A percentile compares a stretch with the other conserved stretches of the same genome.
phyloP scores from a whole-genome alignment of 1,140 invertebrate species.

The Galleria mellonella region DNA sequence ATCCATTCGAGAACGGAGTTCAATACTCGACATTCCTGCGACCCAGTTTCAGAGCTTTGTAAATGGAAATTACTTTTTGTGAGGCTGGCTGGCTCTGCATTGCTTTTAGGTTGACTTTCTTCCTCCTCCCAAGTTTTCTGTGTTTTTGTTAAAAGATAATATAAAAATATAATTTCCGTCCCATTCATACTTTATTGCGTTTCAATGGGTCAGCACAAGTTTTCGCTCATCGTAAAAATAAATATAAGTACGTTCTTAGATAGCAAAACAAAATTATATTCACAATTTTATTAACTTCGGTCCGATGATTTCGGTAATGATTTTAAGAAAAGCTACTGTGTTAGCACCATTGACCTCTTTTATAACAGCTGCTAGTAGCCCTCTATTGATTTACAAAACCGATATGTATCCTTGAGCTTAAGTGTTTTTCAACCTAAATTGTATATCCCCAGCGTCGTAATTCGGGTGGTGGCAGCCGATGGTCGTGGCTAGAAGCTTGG shows the following conservation, averaged over 20 bases:
- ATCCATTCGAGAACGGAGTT: conserved; percentile 6
- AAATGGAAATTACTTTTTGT: conserved; percentile 16
- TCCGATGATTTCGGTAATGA: no score
- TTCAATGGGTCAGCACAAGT: conserved; percentile 1
- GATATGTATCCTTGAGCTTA: no score
- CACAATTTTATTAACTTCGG: no score
- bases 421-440: no score
- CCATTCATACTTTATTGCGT: not conserved
- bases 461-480: conserved; percentile 70
- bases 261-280: no score
- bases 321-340: no score
- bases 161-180: conserved; percentile 10
- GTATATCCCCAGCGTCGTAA: conserved; percentile 77
- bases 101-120: conserved; percentile 4
- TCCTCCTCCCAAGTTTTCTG: conserved; percentile 1
- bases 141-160: conserved; percentile 9
- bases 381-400: no score
- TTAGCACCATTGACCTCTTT: no score
- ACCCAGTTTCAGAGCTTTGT: conserved; percentile 13
- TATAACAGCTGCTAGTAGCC: no score
- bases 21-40: conserved; percentile 10
- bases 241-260: no score
- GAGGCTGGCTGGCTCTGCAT: conserved; percentile 2
- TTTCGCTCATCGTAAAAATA: not conserved
- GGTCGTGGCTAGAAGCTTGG: conserved; percentile 56